A percentile compares a stretch with the other conserved stretches of the same genome.
phyloP scores from a whole-genome alignment of 2,113 vertebrate genomes.

The Phalacrocorax brasilianus region DNA sequence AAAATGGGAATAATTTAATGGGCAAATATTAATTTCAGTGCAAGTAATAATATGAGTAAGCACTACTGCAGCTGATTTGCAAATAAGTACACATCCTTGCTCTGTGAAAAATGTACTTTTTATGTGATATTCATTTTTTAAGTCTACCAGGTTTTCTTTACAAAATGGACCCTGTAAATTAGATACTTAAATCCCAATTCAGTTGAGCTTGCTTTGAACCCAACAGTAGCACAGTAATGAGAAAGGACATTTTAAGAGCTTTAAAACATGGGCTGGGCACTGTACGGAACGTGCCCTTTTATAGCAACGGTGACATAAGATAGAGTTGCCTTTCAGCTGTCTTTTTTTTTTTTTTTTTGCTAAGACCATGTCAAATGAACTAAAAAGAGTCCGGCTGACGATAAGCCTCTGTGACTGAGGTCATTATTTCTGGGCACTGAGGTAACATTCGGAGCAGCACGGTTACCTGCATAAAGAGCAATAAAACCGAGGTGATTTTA shows the following conservation, averaged over 20 bases:
- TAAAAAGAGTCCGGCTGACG: background rate
- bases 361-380: background rate
- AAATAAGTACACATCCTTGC: background rate
- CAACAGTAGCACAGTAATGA: background rate
- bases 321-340: background rate
- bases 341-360: background rate
- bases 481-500: background rate
- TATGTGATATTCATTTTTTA: background rate
- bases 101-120: background rate
- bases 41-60: background rate
- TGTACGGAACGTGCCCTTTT: background rate
- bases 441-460: background rate
- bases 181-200: background rate
- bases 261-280: background rate
- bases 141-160: background rate
- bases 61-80: background rate
- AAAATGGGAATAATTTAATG: background rate
- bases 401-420: background rate
- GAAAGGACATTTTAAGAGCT: constrained; percentile 8
- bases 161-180: background rate
- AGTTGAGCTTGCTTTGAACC: background rate
- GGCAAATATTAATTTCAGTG: background rate
- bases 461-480: background rate
- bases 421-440: background rate
- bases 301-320: constrained; percentile 1